Evolutionary conservation across 2,797 vertebrate species (phyloP), one percentile per base, ranked within the genome.

Genomic region (Centroberyx gerrardi): DNA sequence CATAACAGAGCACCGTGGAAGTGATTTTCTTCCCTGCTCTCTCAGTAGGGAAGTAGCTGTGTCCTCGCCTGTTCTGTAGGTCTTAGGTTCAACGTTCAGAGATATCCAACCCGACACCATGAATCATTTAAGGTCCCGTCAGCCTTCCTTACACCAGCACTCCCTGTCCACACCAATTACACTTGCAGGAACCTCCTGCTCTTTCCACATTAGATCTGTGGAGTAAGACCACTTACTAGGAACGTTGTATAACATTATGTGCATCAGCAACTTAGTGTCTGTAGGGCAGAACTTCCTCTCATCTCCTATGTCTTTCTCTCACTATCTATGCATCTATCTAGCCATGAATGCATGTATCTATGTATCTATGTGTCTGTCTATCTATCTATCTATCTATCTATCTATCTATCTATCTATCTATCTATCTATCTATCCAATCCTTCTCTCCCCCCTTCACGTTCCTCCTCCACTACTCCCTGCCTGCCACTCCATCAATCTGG

Each of bases 81-180:
- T 85, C 86, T 91, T 78, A 68, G 89, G 88, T 89, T 91, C 87
- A 86, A 82, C 14, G 63, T 86, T 92, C 88, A 92, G 80, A 91
- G 90, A 93, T 91, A 91, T 92, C 84, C 76, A 92, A 83, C 61
- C 82, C 72, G 82, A 87, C 74, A 86, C 75, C 80, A 93, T 93
- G 83, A 93, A 94, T 93, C 86, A 93, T 94, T 94, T 89, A 92
- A 82, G 78, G 75, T 88, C 87, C 85, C 60, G 49, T 85, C 90
- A 90, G 87, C 80, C 85, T 72, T 86, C 74, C 76, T 81, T 83
- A 90, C 90, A 90, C 90, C 80, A 78, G 89, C 90, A 88, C 86
- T 90, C 80, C 77, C 15, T 87, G 85, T 89, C 86, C 81, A 88
- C 78, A 90, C 84, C 80, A 82, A 92, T 93, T 90, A 90, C 85